Percentiles rank a stretch among this genome's conserved stretches.
Conservation (phyloP, 2,888 invertebrate genomes). For the Glyphotaelius pellucidus region DNA sequence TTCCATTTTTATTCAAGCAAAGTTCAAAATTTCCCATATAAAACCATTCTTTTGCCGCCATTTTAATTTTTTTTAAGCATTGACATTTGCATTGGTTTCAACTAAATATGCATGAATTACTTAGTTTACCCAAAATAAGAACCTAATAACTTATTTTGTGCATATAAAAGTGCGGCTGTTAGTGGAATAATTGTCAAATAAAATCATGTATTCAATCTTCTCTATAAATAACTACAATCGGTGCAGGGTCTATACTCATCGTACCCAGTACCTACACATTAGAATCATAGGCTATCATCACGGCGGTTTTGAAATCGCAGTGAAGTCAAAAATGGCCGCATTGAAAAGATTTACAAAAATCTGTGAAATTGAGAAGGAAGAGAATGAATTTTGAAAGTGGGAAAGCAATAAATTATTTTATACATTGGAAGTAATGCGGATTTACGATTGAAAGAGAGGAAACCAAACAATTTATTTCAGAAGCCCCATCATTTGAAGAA, state of each 20-base stretch:
- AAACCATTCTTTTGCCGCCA: no score
- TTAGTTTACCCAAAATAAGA: no score
- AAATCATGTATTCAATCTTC: not conserved
- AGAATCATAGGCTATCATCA: not conserved
- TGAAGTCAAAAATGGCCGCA: not conserved
- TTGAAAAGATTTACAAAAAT: not conserved
- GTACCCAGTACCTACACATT: not conserved
- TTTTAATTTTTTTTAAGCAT: no score
- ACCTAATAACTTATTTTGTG: no score
- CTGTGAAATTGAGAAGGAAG: not conserved
- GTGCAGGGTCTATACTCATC: no score
- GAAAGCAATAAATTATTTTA: not conserved
- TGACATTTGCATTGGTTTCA: no score
- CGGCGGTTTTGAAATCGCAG: not conserved
- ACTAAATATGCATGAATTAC: no score
- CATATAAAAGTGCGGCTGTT: no score
- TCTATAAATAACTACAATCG: no score
- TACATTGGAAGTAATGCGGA: not conserved
- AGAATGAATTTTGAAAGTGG: not conserved
- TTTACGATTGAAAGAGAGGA: not conserved
- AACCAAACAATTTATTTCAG: not conserved
- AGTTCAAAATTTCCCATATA: no score
- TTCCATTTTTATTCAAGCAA: no score
- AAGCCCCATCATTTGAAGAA: not conserved
- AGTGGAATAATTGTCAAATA: no score